Evolutionary conservation across 2,113 vertebrate species (phyloP).

Genomic region (Mastomys coucha): DNA sequence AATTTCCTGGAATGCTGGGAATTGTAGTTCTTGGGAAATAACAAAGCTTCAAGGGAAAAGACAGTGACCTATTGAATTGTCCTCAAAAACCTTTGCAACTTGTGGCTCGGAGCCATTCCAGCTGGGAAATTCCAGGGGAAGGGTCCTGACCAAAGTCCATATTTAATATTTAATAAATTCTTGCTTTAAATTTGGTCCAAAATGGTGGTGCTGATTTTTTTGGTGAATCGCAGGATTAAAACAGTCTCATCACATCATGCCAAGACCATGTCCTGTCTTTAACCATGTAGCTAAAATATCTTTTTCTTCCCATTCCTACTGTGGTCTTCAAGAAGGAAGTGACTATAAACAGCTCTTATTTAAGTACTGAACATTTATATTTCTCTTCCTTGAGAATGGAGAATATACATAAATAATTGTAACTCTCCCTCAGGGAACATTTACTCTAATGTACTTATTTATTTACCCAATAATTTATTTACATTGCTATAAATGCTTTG

Average conservation of each 20-base stretch:
- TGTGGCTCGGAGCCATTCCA: too few relatives aligned
- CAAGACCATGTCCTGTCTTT: neutral
- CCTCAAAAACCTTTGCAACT: too few relatives aligned
- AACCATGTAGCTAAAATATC: neutral
- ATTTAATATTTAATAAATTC: too few relatives aligned
- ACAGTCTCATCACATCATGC: neutral
- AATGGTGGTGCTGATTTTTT: too few relatives aligned
- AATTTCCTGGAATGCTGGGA: too few relatives aligned
- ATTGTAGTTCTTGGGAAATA: too few relatives aligned
- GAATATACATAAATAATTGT: neutral
- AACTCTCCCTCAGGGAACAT: neutral
- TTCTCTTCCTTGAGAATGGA: neutral
- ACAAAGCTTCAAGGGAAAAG: too few relatives aligned
- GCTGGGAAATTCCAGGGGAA: too few relatives aligned
- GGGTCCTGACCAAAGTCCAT: too few relatives aligned
- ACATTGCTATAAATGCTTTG: neutral
- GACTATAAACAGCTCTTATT: neutral
- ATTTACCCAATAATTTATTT: slow-evolving; percentile 17
- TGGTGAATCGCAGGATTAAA: too few relatives aligned
- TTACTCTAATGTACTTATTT: neutral
- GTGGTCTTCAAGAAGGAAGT: slow-evolving; percentile 26
- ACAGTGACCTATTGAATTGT: too few relatives aligned
- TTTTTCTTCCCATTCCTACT: neutral
- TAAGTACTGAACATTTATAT: neutral
- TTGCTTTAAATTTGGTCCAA: too few relatives aligned